Base-by-base conservation (phyloP, 1,140 invertebrate species). In the Prorops nasuta region DNA sequence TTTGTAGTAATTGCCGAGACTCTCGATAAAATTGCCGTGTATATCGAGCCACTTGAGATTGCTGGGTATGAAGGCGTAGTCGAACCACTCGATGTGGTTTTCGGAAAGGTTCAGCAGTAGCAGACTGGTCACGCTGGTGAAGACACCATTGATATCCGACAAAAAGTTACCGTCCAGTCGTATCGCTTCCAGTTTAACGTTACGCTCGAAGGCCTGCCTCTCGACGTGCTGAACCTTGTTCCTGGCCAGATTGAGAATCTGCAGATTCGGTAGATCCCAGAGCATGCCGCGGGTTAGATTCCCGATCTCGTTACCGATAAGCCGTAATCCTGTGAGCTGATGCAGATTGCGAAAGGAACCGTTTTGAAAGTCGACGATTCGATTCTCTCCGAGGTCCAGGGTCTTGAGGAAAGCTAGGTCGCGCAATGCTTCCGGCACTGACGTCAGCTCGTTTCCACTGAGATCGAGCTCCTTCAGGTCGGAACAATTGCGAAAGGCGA, bases 21-120 rank as follows among this genome's bases (percentile, higher is more conserved):
- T 85, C 72, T 90, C 88, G 63, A 95, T 91, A 58, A 87, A 89
- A 69, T 95, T 94, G 31, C 89, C 84, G 67, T 92, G 90, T 58
- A 94, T 87, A 68, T 94, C 91, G 63, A 94, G 78, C 90, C 91
- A 94, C 72, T 94, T 92, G 36, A 94, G 77, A 70, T 91, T 91
- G 36, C 82, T 84, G 8, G 91, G 91, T 51, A 94, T 86, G 69
- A 92, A 90, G 12, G 90, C 90, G 69, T 92, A 94, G 70, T 94
- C 91, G 67, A 94, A 94, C 89, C 90, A 91, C 36, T 91, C 85
- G 64, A 95, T 78, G 79, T 91, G 89, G 80, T 95, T 94, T 74
- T 92, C 88, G 1, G 90, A 92, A n/a, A 94, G 79, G 72, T 95
- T 94, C 28, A 95, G 76, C 85, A 92, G 88, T 58, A 93, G 72